Base-by-base conservation (phyloP, 2,888 invertebrate species). In the Nebria salina region DNA sequence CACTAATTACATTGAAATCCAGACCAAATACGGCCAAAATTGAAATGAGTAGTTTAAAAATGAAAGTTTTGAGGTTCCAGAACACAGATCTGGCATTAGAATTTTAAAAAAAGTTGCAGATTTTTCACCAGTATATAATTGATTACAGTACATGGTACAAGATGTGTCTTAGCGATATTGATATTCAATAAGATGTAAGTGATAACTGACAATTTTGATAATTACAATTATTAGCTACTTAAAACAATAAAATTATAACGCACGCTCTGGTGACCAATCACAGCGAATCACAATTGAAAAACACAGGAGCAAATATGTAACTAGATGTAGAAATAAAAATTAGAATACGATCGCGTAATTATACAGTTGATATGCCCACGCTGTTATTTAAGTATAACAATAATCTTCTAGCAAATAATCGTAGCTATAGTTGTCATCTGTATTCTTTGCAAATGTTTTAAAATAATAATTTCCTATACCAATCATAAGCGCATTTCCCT, bases 401-500 rank as follows among this genome's bases (percentile, higher is more conserved):
- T 54, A 13, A 54, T 54, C 54, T 54, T 54, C 11, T 54, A 54
- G 54, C 54, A 54, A 54, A 54, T 54, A 54, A 54, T 8, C 13
- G 54, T 54, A 54, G 54, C 54, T 54, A 34, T 34, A 54, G 54
- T 54, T 54, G 54, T 54, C 54, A 54, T 54, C 54, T 54, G 4
- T 13, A 54, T 54, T 54, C 54, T 54, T 70, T 70, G 70, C 70
- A 70, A 70, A 70, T 15, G 70, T 70, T 54, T 54, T 70, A 70
- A 70, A 70, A 76, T 76, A 76, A 76, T 76, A 76, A 76, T 66
- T 76, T 66, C 20, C 20, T 68, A 54, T 54, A 42, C 65, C 68
- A 76, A 76, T 76, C 76, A 76, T 76, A 76, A 76, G 76, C 76
- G 34, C 77, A 77, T 77, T 77, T 77, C 77, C 77, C 8, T 77